These are phyloP conservation scores for Echinometra lucunter DNA, from an alignment of 53 echinoderm and acorn worm genomes.

Conservation along the genomic window DNA sequence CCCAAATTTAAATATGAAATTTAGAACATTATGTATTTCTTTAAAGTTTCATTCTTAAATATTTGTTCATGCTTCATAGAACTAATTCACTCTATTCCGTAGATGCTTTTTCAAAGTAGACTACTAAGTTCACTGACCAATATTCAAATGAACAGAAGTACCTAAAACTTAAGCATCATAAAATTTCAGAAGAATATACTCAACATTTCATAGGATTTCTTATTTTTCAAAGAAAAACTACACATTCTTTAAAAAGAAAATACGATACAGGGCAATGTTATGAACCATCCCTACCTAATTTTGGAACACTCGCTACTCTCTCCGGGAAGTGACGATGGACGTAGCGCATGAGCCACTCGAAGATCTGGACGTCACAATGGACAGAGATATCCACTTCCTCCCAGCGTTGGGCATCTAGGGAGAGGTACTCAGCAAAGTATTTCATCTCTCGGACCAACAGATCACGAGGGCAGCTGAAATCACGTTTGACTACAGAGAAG, in stretches of 20 bases:
- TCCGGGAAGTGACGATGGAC: constrained; percentile 88
- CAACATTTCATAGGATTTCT: neutral
- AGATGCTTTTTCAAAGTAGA: neutral
- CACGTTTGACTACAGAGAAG: constrained; percentile 82
- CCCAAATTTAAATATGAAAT: neutral
- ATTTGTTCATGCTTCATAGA: neutral
- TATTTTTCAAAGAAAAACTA: neutral
- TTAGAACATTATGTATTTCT: too few species aligned
- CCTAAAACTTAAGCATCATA: neutral
- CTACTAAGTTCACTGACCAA: neutral
- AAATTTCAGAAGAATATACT: neutral
- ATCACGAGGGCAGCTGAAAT: constrained; percentile 95
- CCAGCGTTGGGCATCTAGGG: constrained; percentile 93
- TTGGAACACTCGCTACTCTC: constrained; percentile 69
- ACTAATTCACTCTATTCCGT: neutral
- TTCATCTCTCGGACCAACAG: constrained; percentile 94
- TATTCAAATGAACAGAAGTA: neutral
- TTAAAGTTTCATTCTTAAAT: neutral
- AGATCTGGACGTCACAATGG: constrained; percentile 98
- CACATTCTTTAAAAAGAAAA: neutral
- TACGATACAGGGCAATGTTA: neutral
- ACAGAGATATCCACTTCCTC: constrained; percentile 99
- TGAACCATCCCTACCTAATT: constrained; percentile 77
- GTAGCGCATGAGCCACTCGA: constrained; percentile 98
- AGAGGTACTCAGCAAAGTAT: constrained; percentile 97